These are phyloP conservation scores for Cololabis saira DNA, from an alignment of 2,113 vertebrate genomes.

Conservation along the genomic window DNA sequence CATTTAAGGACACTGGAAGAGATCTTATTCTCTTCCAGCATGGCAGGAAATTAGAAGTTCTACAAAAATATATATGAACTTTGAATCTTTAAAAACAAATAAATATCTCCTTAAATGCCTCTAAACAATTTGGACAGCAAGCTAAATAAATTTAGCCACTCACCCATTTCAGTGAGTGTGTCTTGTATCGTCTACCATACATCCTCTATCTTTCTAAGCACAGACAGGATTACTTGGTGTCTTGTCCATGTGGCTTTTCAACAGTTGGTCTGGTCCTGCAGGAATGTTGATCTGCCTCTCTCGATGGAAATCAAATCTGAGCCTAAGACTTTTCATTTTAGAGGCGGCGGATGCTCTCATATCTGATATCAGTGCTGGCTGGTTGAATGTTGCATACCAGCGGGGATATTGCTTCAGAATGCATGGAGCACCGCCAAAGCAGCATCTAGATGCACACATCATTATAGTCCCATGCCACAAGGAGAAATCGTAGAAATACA, in stretches of 20 bases:
- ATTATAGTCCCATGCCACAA: conserved; percentile 14
- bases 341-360: conserved; percentile 28
- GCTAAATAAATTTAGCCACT: conserved; percentile 45
- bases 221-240: conserved; percentile 37
- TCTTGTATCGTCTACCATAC: conserved; percentile 17
- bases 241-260: conserved; percentile 28
- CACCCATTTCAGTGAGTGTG: conserved; percentile 30
- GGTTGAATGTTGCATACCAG: conserved; percentile 2
- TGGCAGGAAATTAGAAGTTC: conserved; percentile 78
- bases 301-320: conserved; percentile 28
- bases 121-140: conserved; percentile 42
- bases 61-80: conserved; percentile 63
- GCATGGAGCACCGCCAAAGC: conserved; percentile 7
- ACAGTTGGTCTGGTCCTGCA: conserved; percentile 24
- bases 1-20: conserved; percentile 60
- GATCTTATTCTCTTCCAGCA: conserved; percentile 64
- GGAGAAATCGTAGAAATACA: conserved; percentile 20
- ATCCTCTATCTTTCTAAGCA: conserved; percentile 35
- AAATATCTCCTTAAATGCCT: conserved; percentile 65
- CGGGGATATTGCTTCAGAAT: conserved; percentile 21
- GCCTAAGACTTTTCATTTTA: conserved; percentile 32
- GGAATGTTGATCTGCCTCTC: conserved; percentile 37
- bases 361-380: conserved; percentile 34
- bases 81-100: conserved; percentile 73
- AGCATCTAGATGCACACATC: conserved; percentile 12